Evolutionary conservation across 1,140 invertebrate genomes (phyloP), one percentile per base, ranked within the genome.

Genomic region (Leptonema lineaticorne): DNA sequence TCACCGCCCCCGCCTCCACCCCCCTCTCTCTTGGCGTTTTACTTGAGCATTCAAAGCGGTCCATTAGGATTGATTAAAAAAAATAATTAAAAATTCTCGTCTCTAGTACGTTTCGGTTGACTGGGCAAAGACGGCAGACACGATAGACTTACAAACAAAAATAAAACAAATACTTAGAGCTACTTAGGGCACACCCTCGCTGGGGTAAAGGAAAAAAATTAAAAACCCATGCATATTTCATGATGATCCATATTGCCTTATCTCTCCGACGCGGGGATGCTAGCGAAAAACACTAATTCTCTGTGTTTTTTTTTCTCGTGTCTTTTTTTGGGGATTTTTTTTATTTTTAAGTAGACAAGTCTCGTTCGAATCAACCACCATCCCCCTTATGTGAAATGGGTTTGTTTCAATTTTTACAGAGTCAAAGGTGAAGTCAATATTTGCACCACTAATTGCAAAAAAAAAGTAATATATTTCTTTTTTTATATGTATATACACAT

Each of bases 201-300:
- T 29, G n/a, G 56, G 41, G 28, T 57, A 65, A 63, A 66, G 57
- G 63, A 69, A 72, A 72, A 72, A 66, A 66, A 62, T 69, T 69
- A 69, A 72, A 72, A 69, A 69, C 58, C 70, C 67, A 72, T 72
- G 70, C 70, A 72, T 72, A 69, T 72, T 72, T 72, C 67, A 72
- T 72, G 67, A 72, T 72, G 63, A 63, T 71, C 68, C 70, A 69
- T 71, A 71, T 71, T 68, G 56, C 67, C 70, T 71, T 71, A 71
- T 71, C 70, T 71, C 37, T 37, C 67, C 27, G 60, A 33, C 4
- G 18, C 29, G n/a, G 27, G 63, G 67, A 63, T 63, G 67, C 60
- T 20, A 37, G 41, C 22, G 16, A 63, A 68, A n/a, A n/a, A 69
- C 70, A 69, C 70, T 72, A 72, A 72, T 72, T 72, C 70, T 72